Evolutionary conservation across 2,888 invertebrate genomes (phyloP).

Genomic region (Stenotaenia linearis): DNA sequence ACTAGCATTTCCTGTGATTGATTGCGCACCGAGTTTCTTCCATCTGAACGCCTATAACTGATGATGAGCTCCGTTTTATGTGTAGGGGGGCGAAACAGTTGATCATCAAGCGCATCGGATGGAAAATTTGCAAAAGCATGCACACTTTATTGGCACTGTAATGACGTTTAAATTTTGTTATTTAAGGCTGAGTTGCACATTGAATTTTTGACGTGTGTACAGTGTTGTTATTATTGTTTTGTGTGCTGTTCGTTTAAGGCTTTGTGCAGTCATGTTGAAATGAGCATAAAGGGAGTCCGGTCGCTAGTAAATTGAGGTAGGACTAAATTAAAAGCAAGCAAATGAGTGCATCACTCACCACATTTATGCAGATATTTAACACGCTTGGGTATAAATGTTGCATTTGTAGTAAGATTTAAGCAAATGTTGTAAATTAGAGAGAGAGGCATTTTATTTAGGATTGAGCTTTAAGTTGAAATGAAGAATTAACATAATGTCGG

Average conservation of each 20-base stretch:
- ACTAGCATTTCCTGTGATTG: constrained; percentile 21
- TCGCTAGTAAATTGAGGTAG: constrained; percentile 4
- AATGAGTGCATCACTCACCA: constrained; percentile 20
- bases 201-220: not conserved
- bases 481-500: constrained; percentile 15
- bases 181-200: constrained; percentile 10
- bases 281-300: constrained; percentile 5
- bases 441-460: not conserved
- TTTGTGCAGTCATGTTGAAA: not conserved
- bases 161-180: constrained; percentile 24
- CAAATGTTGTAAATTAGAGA: not conserved
- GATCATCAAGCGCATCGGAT: constrained; percentile 24
- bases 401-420: constrained; percentile 23
- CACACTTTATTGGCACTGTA: constrained; percentile 17
- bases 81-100: constrained; percentile 21
- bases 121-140: constrained; percentile 26
- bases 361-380: constrained; percentile 24
- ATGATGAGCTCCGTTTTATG: constrained; percentile 26
- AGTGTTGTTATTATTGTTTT: not conserved
- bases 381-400: constrained; percentile 12
- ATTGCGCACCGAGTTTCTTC: constrained; percentile 26
- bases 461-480: constrained; percentile 8
- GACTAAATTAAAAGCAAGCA: constrained; percentile 16
- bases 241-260: not conserved
- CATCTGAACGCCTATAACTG: constrained; percentile 21